Conservation (phyloP, 2,797 vertebrate genomes). For the Semaprochilodus insignis region DNA sequence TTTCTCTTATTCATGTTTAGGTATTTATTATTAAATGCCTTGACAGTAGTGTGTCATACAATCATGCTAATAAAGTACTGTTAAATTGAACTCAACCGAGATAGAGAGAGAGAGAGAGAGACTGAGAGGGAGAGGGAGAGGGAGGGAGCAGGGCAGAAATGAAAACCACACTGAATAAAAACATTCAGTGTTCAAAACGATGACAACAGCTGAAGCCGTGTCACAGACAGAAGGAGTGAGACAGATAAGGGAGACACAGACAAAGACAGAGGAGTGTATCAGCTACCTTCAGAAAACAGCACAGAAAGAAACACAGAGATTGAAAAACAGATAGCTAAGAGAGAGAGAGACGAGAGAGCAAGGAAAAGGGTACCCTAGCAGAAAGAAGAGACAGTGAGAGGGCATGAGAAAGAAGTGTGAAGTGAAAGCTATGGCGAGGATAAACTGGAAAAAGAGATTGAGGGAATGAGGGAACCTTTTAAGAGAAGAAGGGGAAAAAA, state of each 20-base stretch:
- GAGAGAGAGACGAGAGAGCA: background rate
- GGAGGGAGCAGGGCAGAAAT: conserved; percentile 12
- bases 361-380: background rate
- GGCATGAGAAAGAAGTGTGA: background rate
- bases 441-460: background rate
- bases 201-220: conserved; percentile 19
- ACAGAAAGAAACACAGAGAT: background rate
- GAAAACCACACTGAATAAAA: background rate
- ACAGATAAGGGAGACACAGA: conserved; percentile 17
- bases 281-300: conserved; percentile 20
- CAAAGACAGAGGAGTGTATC: conserved; percentile 10
- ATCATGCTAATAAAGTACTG: too few relatives aligned
- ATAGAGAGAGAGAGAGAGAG: conserved; percentile 44
- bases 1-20: too few relatives aligned
- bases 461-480: background rate
- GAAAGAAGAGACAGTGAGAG: background rate
- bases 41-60: too few relatives aligned
- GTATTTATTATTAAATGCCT: too few relatives aligned
- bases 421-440: background rate
- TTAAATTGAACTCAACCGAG: background rate
- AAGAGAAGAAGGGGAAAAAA: background rate
- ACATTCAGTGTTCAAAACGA: conserved; percentile 10
- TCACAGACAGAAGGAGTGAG: conserved; percentile 25
- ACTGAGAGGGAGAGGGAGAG: conserved; percentile 42
- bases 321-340: background rate